Evolutionary conservation across 2,888 invertebrate genomes (phyloP).

Genomic region (Margaritifera margaritifera): DNA sequence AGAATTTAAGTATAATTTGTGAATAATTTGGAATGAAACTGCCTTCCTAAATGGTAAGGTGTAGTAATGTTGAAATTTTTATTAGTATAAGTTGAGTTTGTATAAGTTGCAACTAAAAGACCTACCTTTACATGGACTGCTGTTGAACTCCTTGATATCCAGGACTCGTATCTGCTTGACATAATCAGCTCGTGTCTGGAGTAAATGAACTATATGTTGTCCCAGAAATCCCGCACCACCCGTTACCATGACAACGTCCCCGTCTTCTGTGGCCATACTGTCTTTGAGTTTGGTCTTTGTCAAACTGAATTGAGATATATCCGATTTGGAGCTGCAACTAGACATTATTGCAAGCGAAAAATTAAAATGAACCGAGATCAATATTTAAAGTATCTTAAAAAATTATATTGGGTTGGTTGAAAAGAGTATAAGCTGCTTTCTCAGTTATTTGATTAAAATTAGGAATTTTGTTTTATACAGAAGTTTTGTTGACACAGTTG

Average conservation of each 20-base stretch:
- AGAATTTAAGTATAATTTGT: neutral
- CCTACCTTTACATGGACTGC: constrained; percentile 73
- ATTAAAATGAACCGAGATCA: too few species aligned
- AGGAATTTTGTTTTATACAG: too few species aligned
- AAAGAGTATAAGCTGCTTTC: too few species aligned
- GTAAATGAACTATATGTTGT: constrained; percentile 77
- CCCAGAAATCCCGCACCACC: constrained; percentile 79
- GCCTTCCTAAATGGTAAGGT: neutral
- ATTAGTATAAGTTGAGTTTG: neutral
- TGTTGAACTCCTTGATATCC: constrained; percentile 76
- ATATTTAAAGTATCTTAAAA: too few species aligned
- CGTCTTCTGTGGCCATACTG: neutral
- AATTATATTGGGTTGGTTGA: too few species aligned
- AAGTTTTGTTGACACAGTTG: too few species aligned
- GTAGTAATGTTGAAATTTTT: neutral
- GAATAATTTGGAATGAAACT: neutral
- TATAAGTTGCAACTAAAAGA: neutral
- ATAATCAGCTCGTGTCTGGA: constrained; percentile 75
- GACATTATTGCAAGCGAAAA: too few species aligned
- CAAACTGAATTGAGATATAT: too few species aligned
- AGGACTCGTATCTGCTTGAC: constrained; percentile 78
- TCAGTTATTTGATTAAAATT: too few species aligned
- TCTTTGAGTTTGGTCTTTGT: too few species aligned
- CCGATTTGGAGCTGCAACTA: too few species aligned
- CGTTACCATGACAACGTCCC: constrained; percentile 68